A percentile compares a stretch with the other conserved stretches of the same genome.
phyloP scores from a whole-genome alignment of 2,888 invertebrate genomes.

The Buathra laborator region DNA sequence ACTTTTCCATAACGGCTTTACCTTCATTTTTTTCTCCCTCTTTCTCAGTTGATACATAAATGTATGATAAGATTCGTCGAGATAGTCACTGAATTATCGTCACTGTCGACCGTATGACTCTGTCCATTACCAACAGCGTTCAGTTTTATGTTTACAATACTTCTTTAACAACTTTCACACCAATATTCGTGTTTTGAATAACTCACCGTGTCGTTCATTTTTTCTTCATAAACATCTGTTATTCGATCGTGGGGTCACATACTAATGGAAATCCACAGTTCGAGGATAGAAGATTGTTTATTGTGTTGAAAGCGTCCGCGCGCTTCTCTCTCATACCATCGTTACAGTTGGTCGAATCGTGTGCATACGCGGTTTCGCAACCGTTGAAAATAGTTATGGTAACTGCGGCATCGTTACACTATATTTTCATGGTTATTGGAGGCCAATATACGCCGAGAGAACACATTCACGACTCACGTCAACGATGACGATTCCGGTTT shows the following conservation, averaged over 20 bases:
- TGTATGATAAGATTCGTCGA: not conserved
- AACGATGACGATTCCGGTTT: not conserved
- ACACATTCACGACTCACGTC: not conserved
- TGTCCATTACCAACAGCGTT: not conserved
- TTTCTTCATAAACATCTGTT: not conserved
- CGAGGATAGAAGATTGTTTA: constrained; percentile 19
- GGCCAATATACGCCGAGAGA: not conserved
- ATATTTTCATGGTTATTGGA: not conserved
- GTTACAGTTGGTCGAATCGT: not conserved
- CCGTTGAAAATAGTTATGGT: constrained; percentile 14
- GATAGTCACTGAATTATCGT: not conserved
- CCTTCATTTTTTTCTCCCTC: not conserved
- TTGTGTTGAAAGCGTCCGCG: constrained; percentile 2
- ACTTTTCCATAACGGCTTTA: not conserved
- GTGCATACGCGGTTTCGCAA: not conserved
- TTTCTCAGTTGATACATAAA: not conserved
- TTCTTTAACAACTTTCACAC: too few species aligned
- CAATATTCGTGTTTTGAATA: not conserved
- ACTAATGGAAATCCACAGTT: not conserved
- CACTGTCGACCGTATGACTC: not conserved
- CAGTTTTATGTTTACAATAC: too few species aligned
- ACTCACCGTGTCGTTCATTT: not conserved
- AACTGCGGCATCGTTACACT: constrained; percentile 18
- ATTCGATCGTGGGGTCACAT: not conserved
- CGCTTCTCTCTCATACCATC: not conserved